Evolutionary conservation across 2,888 invertebrate species (phyloP).

Genomic region (Netelia melanura): DNA sequence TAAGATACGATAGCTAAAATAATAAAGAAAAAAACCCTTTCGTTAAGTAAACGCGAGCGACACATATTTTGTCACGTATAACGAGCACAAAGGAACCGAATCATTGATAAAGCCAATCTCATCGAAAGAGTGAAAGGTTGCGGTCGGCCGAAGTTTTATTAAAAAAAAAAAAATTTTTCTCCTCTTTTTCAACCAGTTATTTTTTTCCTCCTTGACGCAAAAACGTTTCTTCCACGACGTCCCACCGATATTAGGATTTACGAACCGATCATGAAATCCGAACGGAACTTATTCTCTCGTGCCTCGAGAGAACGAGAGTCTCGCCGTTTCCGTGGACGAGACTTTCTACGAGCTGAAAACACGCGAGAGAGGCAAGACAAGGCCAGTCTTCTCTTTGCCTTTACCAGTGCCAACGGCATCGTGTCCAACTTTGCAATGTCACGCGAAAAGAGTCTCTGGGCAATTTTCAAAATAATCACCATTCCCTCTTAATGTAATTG

Average conservation of each 20-base stretch:
- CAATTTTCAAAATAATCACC: constrained; percentile 27
- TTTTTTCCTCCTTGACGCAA: neutral
- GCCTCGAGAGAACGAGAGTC: constrained; percentile 43
- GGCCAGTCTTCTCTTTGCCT: constrained; percentile 35
- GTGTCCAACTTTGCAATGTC: constrained; percentile 22
- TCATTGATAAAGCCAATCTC: constrained; percentile 13
- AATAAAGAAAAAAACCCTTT: neutral
- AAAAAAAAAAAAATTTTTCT: neutral
- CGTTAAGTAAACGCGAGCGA: constrained; percentile 16
- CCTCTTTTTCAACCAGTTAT: neutral
- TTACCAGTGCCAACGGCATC: constrained; percentile 1
- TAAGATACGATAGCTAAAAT: constrained; percentile 38
- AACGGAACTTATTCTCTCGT: constrained; percentile 20
- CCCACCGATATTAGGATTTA: neutral
- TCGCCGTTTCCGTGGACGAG: constrained; percentile 21
- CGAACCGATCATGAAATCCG: neutral
- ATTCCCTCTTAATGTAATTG: constrained; percentile 15
- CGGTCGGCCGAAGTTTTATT: neutral
- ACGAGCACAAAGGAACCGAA: constrained; percentile 11
- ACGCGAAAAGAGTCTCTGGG: constrained; percentile 11
- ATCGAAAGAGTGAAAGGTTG: constrained; percentile 55
- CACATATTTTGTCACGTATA: constrained; percentile 2
- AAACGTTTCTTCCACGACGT: constrained; percentile 15
- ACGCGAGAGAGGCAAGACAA: constrained; percentile 22
- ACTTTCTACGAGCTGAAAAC: constrained; percentile 46